phyloP scores from a whole-genome alignment of 2,888 invertebrate genomes.

The Oconnorella tubifera region DNA sequence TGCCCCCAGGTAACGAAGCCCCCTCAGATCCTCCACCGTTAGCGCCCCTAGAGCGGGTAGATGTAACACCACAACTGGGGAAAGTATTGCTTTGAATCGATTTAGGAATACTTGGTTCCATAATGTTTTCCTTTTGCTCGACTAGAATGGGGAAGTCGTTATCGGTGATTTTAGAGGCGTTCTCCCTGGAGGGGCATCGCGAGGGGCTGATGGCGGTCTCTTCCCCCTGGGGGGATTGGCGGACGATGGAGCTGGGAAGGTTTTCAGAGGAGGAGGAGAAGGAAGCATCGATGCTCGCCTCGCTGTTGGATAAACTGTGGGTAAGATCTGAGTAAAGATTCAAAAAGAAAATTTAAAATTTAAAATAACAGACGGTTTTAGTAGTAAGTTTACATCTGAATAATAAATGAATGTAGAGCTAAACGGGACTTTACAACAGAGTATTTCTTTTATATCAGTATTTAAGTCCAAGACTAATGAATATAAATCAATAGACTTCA shows the following conservation, averaged over 20 bases:
- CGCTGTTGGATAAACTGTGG: constrained; percentile 62
- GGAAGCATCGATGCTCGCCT: constrained; percentile 74
- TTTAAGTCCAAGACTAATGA: too few species aligned
- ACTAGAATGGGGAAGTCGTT: too few species aligned
- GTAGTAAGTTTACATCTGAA: too few species aligned
- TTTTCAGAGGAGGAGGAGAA: constrained; percentile 81
- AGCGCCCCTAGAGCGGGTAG: neutral
- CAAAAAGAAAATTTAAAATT: too few species aligned
- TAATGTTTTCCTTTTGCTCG: too few species aligned
- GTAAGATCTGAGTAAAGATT: neutral
- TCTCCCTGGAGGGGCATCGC: neutral
- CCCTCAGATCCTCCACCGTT: neutral
- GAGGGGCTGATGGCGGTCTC: constrained; percentile 64
- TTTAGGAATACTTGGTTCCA: too few species aligned
- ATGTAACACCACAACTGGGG: neutral
- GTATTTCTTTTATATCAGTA: too few species aligned
- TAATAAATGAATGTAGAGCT: too few species aligned
- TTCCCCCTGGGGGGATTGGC: constrained; percentile 88
- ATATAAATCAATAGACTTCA: too few species aligned
- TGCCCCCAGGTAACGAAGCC: neutral
- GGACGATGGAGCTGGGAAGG: constrained; percentile 60
- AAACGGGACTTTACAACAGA: too few species aligned
- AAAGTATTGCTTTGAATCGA: neutral
- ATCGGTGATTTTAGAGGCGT: neutral
- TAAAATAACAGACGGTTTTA: too few species aligned